Base-by-base conservation (phyloP, 1,140 invertebrate genomes). In the Oncopeltus fasciatus region DNA sequence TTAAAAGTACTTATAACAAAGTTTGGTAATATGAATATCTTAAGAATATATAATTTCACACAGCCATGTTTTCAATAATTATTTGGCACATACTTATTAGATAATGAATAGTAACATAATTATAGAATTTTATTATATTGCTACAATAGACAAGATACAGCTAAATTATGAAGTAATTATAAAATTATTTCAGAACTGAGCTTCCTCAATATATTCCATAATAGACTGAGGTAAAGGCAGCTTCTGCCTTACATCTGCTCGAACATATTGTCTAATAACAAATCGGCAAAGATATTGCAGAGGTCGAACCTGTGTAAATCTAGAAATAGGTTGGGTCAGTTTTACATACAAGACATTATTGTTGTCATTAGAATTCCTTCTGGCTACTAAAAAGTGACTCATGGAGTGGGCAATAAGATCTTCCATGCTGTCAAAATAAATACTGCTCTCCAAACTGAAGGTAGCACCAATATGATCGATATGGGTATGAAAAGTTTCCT, bases 221-320 rank as follows among this genome's bases (percentile, higher is more conserved):
- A 88, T 77, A 65, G 78, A 77, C 60, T 76, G 77, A 62, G 87
- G 87, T 67, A 89, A 75, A 66, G 85, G 85, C 68, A 88, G 71
- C 64, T 83, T 79, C 64, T 83, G 77, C 69, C 88, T 85, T 69
- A 88, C 82, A 69, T 87, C 84, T 63, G 82, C 73, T 65, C 82
- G 75, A 60, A 80, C 83, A 72, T 83, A 80, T 66, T 87, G 82
- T 68, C 86, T 75, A 62, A 90, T 86, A 20, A 87, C 83, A 74
- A 88, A 87, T 58, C 86, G 76, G 69, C 87, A 88, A 21, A 90
- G 74, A 73, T 87, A 84, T 71, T 87, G 83, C 62, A 90, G 73
- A 57, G 83, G 82, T 64, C 82, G 77, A 56, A 89, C 83, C 72
- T 86, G 79, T 21, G 79, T 82, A 68, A 87, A 88, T 61, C 87